These are phyloP conservation scores for Lepidurus arcticus DNA, from an alignment of 1,140 invertebrate genomes.

Conservation along the genomic window DNA sequence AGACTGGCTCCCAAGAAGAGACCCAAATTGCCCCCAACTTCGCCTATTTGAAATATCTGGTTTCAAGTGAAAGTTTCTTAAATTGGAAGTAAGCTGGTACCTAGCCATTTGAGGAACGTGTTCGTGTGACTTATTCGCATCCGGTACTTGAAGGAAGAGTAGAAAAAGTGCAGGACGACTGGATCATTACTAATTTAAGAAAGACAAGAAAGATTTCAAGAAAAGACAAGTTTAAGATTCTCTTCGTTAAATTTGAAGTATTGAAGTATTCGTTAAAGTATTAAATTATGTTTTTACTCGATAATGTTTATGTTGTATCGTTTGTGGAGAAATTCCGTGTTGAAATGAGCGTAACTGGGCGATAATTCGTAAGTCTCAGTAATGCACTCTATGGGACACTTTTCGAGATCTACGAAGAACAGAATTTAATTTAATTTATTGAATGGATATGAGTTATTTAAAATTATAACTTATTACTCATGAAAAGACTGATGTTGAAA, in stretches of 20 bases:
- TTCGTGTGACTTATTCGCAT: background rate
- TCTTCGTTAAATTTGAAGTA: background rate
- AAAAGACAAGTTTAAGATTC: background rate
- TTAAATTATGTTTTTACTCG: background rate
- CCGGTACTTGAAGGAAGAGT: background rate
- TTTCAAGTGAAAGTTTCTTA: too few species aligned
- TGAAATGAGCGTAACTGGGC: too few species aligned
- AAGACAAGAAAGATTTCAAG: too few species aligned
- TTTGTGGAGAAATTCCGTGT: background rate
- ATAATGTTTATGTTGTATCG: background rate
- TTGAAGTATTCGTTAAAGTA: too few species aligned
- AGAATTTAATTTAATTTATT: too few species aligned
- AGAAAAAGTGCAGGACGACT: background rate
- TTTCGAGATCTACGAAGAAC: too few species aligned
- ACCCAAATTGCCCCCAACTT: constrained; percentile 31
- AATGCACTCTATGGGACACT: too few species aligned
- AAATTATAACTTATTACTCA: background rate
- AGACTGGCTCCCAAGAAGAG: constrained; percentile 25
- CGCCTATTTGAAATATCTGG: background rate
- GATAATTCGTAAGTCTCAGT: too few species aligned
- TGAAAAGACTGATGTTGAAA: background rate
- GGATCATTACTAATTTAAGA: background rate
- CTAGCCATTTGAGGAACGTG: background rate
- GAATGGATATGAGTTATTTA: too few species aligned
- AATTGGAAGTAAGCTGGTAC: background rate